phyloP scores from a whole-genome alignment of 2,888 invertebrate species.

The Leptogaster cylindrica region DNA sequence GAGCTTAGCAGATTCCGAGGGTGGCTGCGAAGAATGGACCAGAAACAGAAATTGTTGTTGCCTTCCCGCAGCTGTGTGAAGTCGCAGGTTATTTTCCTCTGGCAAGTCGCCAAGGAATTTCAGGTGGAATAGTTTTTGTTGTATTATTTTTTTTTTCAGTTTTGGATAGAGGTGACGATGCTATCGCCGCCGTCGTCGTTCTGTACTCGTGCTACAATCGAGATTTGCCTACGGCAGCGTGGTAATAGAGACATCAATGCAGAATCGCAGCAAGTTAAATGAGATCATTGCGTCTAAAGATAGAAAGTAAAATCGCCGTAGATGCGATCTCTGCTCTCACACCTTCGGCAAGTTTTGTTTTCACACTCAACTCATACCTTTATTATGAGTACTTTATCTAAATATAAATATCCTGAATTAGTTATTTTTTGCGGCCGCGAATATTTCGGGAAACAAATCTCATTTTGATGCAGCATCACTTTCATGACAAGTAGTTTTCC shows the following conservation, averaged over 20 bases:
- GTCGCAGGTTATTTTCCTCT: constrained; percentile 13
- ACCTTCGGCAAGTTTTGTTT: constrained; percentile 33
- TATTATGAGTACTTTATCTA: constrained; percentile 25
- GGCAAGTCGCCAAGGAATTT: constrained; percentile 32
- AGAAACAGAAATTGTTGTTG: constrained; percentile 5
- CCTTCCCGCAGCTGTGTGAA: too few species aligned
- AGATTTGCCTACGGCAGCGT: constrained; percentile 15
- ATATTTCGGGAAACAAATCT: too few species aligned
- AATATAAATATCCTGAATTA: constrained; percentile 27
- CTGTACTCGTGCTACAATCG: background rate
- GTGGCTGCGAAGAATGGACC: background rate
- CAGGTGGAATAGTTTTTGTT: constrained; percentile 40
- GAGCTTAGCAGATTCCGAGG: background rate
- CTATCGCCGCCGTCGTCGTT: background rate
- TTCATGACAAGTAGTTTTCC: too few species aligned
- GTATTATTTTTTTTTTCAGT: constrained; percentile 25
- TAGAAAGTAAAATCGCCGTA: constrained; percentile 17
- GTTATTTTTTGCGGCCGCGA: constrained; percentile 15
- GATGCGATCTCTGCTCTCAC: constrained; percentile 11
- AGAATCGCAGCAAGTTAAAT: constrained; percentile 39
- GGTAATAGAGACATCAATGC: constrained; percentile 35
- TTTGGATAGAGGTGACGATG: constrained; percentile 4
- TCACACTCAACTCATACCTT: background rate
- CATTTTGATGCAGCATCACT: too few species aligned
- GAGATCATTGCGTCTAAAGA: constrained; percentile 47